These are phyloP conservation scores for Scyliorhinus canicula DNA, from an alignment of 2,797 vertebrate species.

Conservation along the genomic window DNA sequence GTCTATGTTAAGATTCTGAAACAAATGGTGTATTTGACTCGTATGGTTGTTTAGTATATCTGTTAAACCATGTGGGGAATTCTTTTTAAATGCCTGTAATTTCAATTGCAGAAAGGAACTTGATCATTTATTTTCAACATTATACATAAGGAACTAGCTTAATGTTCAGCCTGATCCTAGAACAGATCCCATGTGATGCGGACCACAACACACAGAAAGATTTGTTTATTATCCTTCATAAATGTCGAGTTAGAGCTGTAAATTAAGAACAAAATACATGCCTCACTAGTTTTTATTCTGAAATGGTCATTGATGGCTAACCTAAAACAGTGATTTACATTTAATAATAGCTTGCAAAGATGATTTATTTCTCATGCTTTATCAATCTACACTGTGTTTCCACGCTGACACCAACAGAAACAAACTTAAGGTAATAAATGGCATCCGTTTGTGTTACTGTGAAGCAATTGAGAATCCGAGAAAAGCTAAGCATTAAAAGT, in stretches of 20 bases:
- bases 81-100: neutral
- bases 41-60: neutral
- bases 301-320: constrained; percentile 24
- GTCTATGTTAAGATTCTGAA: neutral
- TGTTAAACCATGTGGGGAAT: neutral
- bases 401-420: neutral
- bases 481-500: neutral
- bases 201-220: constrained; percentile 13
- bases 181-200: neutral
- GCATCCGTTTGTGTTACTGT: neutral
- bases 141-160: constrained; percentile 29
- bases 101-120: constrained; percentile 29
- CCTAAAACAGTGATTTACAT: constrained; percentile 25
- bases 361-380: constrained; percentile 8
- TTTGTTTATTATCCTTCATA: constrained; percentile 33
- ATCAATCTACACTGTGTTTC: neutral
- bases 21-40: neutral
- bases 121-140: constrained; percentile 22
- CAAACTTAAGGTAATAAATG: constrained; percentile 7
- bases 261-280: constrained; percentile 35
- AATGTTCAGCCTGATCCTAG: neutral
- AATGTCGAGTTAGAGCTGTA: constrained; percentile 22
- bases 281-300: constrained; percentile 26
- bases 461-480: neutral
- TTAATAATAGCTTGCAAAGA: constrained; percentile 27